A percentile compares a stretch with the other conserved stretches of the same genome.
These are phyloP conservation scores for Dexiosoma caninum DNA, from an alignment of 2,888 invertebrate genomes.

Conservation along the genomic window DNA sequence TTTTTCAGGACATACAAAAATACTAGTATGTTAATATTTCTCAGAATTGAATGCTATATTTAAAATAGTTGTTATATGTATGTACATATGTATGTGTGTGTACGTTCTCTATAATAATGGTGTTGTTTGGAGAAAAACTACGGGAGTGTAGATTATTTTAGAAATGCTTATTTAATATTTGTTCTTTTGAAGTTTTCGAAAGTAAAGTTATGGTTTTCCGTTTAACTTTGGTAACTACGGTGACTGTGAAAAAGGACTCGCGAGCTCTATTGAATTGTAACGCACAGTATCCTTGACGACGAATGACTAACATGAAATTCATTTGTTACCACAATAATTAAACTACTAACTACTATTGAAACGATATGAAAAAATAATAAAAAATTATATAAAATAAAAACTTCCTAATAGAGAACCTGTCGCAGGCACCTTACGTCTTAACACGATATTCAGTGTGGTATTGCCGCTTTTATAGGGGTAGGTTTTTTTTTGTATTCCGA, in stretches of 20 bases:
- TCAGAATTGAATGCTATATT: constrained; percentile 30
- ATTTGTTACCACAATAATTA: constrained; percentile 76
- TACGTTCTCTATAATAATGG: background rate
- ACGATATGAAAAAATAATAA: constrained; percentile 54
- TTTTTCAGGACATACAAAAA: constrained; percentile 13
- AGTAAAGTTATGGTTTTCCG: constrained; percentile 56
- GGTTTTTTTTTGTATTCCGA: constrained; percentile 53
- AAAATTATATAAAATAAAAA: constrained; percentile 58
- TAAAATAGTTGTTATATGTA: background rate
- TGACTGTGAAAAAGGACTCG: constrained; percentile 56
- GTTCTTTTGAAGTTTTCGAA: constrained; percentile 26
- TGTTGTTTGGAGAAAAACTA: constrained; percentile 32
- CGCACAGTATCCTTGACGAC: constrained; percentile 78
- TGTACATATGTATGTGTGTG: background rate
- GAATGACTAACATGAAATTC: constrained; percentile 78
- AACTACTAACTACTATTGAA: constrained; percentile 67
- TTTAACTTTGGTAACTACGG: constrained; percentile 63
- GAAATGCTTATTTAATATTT: constrained; percentile 33
- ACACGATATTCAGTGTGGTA: constrained; percentile 56
- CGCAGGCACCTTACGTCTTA: constrained; percentile 62
- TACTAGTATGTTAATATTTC: constrained; percentile 45
- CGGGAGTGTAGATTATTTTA: constrained; percentile 25
- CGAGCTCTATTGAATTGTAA: constrained; percentile 63
- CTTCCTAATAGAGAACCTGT: constrained; percentile 64
- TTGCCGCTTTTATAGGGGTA: constrained; percentile 51